These are phyloP conservation scores for Galagoides demidoff DNA, from an alignment of 2,797 vertebrate genomes.

Conservation along the genomic window DNA sequence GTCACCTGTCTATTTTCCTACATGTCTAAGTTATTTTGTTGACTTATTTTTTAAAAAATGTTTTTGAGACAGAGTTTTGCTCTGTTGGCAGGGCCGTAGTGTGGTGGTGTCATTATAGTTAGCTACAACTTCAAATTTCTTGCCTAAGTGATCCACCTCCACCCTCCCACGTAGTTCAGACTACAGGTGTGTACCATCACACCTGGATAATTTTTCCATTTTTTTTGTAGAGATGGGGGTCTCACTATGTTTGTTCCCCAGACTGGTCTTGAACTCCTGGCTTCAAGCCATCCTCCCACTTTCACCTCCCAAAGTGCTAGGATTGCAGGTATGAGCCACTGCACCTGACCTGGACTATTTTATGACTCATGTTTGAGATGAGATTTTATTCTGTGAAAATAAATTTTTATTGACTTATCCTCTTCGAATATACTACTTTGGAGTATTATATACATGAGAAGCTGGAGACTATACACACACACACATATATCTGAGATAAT, in stretches of 20 bases:
- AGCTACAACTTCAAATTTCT: neutral
- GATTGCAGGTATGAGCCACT: neutral
- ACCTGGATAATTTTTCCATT: neutral
- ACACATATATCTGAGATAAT: neutral
- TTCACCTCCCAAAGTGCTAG: neutral
- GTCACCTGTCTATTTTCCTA: accelerated
- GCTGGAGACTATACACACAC: neutral
- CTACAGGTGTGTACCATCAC: neutral
- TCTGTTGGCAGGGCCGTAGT: neutral
- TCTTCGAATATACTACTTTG: neutral
- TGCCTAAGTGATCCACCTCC: neutral
- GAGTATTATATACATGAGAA: neutral
- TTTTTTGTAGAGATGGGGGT: neutral
- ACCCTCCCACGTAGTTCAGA: neutral
- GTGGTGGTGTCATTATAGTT: neutral
- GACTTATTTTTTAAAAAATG: neutral
- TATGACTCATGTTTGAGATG: neutral
- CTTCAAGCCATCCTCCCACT: neutral
- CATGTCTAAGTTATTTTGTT: neutral
- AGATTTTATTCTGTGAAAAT: conserved; percentile 10
- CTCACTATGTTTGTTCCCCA: neutral
- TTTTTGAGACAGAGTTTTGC: neutral
- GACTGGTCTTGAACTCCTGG: neutral
- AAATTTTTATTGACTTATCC: neutral
- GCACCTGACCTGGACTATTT: neutral